phyloP scores from a whole-genome alignment of 2,888 invertebrate genomes.

The Amiota mariae region DNA sequence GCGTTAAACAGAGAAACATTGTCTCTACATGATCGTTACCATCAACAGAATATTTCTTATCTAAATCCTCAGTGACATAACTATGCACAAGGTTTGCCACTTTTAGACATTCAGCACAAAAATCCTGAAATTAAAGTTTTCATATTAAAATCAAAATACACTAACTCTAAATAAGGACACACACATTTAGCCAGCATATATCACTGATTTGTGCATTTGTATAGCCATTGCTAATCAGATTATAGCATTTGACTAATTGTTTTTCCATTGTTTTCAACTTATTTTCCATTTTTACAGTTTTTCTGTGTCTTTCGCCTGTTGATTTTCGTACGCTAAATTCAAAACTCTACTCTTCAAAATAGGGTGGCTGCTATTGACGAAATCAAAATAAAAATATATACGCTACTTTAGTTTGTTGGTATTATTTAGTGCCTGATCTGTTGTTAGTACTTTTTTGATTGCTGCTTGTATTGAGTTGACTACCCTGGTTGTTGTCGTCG shows the following conservation, averaged over 20 bases:
- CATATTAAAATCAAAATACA: slow-evolving; percentile 1
- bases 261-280: neutral
- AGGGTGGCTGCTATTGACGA: too few species aligned
- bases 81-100: slow-evolving; percentile 62
- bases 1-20: slow-evolving; percentile 67
- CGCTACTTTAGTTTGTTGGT: too few species aligned
- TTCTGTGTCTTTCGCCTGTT: too few species aligned
- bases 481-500: too few species aligned
- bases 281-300: neutral
- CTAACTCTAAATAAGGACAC: neutral
- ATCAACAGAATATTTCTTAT: slow-evolving; percentile 27
- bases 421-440: too few species aligned
- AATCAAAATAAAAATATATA: too few species aligned
- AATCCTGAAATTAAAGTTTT: slow-evolving; percentile 50
- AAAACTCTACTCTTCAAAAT: too few species aligned
- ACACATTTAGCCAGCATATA: slow-evolving; percentile 66
- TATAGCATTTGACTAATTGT: neutral
- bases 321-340: too few species aligned
- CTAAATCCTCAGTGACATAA: slow-evolving; percentile 43
- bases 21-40: slow-evolving; percentile 53
- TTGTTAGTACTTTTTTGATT: too few species aligned
- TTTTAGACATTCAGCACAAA: slow-evolving; percentile 66
- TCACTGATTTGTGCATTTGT: slow-evolving; percentile 40
- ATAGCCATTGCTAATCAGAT: neutral
- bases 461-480: too few species aligned